phyloP scores from a whole-genome alignment of 2,113 vertebrate species.

The Ameiurus melas region DNA sequence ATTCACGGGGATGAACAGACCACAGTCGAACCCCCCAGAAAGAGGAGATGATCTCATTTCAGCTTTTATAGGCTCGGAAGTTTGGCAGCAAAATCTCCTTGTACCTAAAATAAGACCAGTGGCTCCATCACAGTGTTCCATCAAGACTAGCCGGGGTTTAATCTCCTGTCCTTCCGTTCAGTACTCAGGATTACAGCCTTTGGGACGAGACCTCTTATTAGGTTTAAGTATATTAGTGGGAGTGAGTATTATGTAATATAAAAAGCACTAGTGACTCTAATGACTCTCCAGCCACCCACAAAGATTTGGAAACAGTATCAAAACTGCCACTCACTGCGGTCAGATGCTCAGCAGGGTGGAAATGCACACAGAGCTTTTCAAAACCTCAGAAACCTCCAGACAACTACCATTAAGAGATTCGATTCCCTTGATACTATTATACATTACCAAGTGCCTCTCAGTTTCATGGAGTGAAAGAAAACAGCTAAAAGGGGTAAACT shows the following conservation, averaged over 20 bases:
- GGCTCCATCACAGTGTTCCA: not conserved
- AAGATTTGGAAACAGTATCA: conserved; percentile 54
- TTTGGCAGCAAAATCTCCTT: not conserved
- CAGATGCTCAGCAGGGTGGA: conserved; percentile 51
- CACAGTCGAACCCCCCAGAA: not conserved
- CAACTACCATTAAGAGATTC: conserved; percentile 43
- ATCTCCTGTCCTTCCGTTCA: conserved; percentile 29
- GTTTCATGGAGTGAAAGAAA: conserved; percentile 18
- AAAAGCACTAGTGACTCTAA: conserved; percentile 31
- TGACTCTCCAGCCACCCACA: conserved; percentile 51
- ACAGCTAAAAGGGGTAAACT: conserved; percentile 27
- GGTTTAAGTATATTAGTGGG: conserved; percentile 47
- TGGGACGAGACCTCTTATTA: conserved; percentile 40
- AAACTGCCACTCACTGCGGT: conserved; percentile 53
- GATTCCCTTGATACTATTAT: conserved; percentile 40
- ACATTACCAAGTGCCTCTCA: conserved; percentile 42
- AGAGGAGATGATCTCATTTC: conserved; percentile 8
- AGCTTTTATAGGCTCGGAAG: conserved; percentile 19
- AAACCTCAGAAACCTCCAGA: conserved; percentile 52
- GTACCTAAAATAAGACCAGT: not conserved
- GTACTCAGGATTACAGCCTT: conserved; percentile 35
- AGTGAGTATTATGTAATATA: conserved; percentile 48
- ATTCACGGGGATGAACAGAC: conserved; percentile 41
- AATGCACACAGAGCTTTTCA: conserved; percentile 48
- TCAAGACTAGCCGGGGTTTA: not conserved